Base-by-base conservation (phyloP, 2,113 vertebrate species). In the Pteruthius melanotis region DNA sequence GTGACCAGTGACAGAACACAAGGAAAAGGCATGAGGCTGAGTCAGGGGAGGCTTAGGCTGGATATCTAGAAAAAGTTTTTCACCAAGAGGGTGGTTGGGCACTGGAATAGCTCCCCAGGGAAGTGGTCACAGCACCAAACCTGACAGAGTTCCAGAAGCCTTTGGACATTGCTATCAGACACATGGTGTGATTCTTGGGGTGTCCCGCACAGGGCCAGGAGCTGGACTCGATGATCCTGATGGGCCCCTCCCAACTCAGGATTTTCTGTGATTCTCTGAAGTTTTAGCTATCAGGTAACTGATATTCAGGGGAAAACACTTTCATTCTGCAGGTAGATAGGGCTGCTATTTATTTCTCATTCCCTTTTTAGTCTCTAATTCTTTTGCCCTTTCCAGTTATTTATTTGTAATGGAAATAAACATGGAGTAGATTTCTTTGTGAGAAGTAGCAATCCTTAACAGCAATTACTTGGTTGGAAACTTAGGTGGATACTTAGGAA, bases 391-490 rank as follows among this genome's bases (percentile, higher is more conserved):
- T 91, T 91, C 68, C 45, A 82, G 45, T 70, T 94, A 85, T 91
- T 81, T 89, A 82, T 87, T 96, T 93, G 77, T 79, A 91, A 64
- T 97, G 83, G 95, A 97, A 97, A 97, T 95, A 91, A 94, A 88
- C 52, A 89, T 42, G 64, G 70, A 68, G 74, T 77, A 91, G 52
- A 78, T 93, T 93, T 95, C 89, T 90, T 90, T 92, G 83, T 68
- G 94, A 95, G 93, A 56, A 56, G 56, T 56, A 56, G 71, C 35
- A 70, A 77, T 33, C 91, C 95, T 95, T 93, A 96, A 87, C 86
- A 94, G 83, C 54, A 97, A 91, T 96, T 95, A 92, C 86, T 91
- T 91, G 89, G 82, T 81, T 97, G 96, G 96, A 97, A 97, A 97
- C 80, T 96, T 85, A 97, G 88, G 95, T 10, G 31, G 91, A 95